phyloP scores from a whole-genome alignment of 2,888 invertebrate genomes.

The Loripinus fragilis region DNA sequence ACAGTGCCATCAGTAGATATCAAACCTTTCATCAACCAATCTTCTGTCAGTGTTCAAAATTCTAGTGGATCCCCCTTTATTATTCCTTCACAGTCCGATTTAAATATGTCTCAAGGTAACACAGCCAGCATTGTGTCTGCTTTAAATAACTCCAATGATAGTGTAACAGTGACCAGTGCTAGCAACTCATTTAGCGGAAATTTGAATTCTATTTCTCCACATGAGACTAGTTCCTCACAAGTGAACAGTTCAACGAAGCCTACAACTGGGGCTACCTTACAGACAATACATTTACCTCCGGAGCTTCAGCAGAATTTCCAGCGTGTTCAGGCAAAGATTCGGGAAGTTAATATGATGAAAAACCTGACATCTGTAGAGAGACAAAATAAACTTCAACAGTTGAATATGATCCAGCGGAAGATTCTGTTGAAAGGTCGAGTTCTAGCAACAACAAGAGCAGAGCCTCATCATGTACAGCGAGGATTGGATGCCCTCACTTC shows the following conservation, averaged over 20 bases:
- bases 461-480: conserved; percentile 44
- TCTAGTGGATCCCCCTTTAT: background rate
- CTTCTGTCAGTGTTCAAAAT: background rate
- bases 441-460: conserved; percentile 76
- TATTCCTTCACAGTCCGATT: background rate
- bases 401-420: conserved; percentile 89
- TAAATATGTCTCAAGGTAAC: background rate
- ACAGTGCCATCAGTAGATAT: conserved; percentile 9
- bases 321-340: conserved; percentile 89
- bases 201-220: conserved; percentile 2
- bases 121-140: conserved; percentile 2
- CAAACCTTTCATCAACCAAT: background rate
- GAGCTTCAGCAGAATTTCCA: conserved; percentile 76
- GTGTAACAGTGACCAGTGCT: background rate
- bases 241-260: conserved; percentile 15
- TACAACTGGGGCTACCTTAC: conserved; percentile 58
- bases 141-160: background rate
- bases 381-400: conserved; percentile 86
- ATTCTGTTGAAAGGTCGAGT: conserved; percentile 89
- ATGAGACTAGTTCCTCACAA: conserved; percentile 22
- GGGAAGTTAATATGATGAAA: conserved; percentile 86
- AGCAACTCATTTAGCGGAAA: conserved; percentile 9
- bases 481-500: conserved; percentile 9
- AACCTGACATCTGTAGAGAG: conserved; percentile 85
- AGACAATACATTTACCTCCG: conserved; percentile 63